Base-by-base conservation (phyloP, 2,797 vertebrate species). In the Pangasius djambal region DNA sequence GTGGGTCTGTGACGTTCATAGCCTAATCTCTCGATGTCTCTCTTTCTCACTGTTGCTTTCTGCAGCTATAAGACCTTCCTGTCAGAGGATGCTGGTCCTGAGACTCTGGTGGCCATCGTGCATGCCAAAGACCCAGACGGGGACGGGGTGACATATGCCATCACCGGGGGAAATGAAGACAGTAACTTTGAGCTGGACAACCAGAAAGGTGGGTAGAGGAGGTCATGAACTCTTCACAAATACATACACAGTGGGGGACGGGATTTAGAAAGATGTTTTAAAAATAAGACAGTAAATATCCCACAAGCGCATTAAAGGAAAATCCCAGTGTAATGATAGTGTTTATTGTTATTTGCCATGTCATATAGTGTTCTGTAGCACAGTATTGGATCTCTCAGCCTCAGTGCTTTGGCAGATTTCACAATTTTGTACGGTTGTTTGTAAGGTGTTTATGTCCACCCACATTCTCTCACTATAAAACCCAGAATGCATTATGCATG, bases 171-270 rank as follows among this genome's bases (percentile, higher is more conserved):
- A 82, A 98, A 98, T 4, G 97, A 98, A 94, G 97, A 98, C 91
- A 97, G 97, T 89, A 98, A 97, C 93, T 98, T 98, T 92, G 96
- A 97, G 83, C 69, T 98, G 89, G 97, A 98, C 94, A 97, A 95
- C 91, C 97, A 97, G 88, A 98, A 97, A 94, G 97, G 97, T 97
- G 91, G 89, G 92, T 85, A 34, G 8, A 40, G 37, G 74, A 86
- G 69, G 90, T 40, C 78, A 90, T 70, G 65, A 70, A 50, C 20
- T 52, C 20, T 55, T 70, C 31, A 67, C 25, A 79, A 48, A 78
- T 4, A 52, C 10, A 83, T 40, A n/a, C 28, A 81, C 50, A 28
- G 5, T 57, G 15, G 55, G 55, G 25, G 44, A 83, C n/a, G 37
- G 0, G 79, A 52, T 89, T 40, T 65, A 63, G 70, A 34, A 31